Conservation (phyloP, 2,797 vertebrate genomes). For the Carapus acus region DNA sequence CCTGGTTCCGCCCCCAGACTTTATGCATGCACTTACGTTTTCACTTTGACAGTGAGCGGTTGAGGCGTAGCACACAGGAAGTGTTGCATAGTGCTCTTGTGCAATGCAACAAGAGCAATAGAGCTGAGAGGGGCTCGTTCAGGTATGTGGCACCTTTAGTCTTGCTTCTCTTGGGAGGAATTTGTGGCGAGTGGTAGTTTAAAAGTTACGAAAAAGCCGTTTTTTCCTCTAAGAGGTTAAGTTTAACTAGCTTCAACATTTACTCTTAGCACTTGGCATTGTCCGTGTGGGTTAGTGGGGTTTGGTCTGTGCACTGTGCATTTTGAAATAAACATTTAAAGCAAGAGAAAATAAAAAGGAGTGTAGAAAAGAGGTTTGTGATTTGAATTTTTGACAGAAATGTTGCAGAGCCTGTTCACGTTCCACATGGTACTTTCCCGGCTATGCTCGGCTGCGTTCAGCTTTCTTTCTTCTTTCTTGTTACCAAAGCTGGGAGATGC, state of each 20-base stretch:
- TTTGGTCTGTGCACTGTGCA: not conserved
- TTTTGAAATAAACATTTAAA: slow-evolving; percentile 4
- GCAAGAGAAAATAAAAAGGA: not conserved
- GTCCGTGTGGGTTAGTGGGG: not conserved
- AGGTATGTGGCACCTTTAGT: slow-evolving; percentile 49
- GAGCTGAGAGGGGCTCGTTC: slow-evolving; percentile 31
- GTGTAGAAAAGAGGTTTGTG: not conserved
- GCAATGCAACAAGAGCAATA: slow-evolving; percentile 40
- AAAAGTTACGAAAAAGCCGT: too few species aligned
- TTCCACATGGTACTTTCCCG: slow-evolving; percentile 2
- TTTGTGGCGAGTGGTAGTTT: slow-evolving; percentile 9
- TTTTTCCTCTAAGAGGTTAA: too few species aligned
- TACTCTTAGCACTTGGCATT: not conserved
- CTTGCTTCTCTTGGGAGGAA: slow-evolving; percentile 4
- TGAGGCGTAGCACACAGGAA: slow-evolving; percentile 62
- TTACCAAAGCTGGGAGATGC: too few species aligned
- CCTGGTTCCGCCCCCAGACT: slow-evolving; percentile 61
- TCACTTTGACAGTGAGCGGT: slow-evolving; percentile 69
- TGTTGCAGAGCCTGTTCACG: slow-evolving; percentile 23
- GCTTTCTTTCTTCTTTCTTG: too few species aligned
- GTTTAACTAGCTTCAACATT: not conserved
- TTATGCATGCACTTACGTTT: slow-evolving; percentile 64
- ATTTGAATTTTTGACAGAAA: slow-evolving; percentile 17
- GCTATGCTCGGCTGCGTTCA: not conserved
- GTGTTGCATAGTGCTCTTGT: slow-evolving; percentile 60